phyloP scores from a whole-genome alignment of 2,113 vertebrate species.

The Muntiacus muntjak region DNA sequence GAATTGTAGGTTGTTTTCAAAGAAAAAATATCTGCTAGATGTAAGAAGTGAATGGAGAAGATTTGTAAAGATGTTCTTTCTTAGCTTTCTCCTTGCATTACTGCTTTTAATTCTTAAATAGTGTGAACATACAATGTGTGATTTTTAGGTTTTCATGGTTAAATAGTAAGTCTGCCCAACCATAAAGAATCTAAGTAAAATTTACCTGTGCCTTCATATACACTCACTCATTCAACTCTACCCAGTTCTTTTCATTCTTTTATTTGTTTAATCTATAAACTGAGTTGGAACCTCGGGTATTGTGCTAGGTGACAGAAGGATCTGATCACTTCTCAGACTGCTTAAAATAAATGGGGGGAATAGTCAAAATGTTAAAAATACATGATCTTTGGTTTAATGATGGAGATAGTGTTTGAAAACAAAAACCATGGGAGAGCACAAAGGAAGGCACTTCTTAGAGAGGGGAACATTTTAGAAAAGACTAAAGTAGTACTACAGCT shows the following conservation, averaged over 20 bases:
- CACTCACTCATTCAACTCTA: background rate
- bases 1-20: background rate
- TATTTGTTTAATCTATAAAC: background rate
- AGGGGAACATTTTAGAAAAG: background rate
- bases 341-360: background rate
- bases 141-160: background rate
- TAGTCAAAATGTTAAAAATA: slow-evolving; percentile 7
- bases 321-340: background rate
- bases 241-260: background rate
- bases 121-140: background rate
- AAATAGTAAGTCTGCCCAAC: background rate
- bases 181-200: background rate
- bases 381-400: background rate
- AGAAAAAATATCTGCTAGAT: background rate
- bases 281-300: background rate
- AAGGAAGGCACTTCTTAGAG: background rate
- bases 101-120: slow-evolving; percentile 10
- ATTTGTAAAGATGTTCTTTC: background rate
- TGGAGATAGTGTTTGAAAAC: background rate
- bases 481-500: background rate
- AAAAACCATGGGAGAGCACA: background rate
- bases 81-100: background rate
- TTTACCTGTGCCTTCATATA: background rate
- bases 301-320: background rate
- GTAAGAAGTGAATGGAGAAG: background rate